Conservation (phyloP, 1,140 invertebrate species). For the Brachionus asplanchnoidis region DNA sequence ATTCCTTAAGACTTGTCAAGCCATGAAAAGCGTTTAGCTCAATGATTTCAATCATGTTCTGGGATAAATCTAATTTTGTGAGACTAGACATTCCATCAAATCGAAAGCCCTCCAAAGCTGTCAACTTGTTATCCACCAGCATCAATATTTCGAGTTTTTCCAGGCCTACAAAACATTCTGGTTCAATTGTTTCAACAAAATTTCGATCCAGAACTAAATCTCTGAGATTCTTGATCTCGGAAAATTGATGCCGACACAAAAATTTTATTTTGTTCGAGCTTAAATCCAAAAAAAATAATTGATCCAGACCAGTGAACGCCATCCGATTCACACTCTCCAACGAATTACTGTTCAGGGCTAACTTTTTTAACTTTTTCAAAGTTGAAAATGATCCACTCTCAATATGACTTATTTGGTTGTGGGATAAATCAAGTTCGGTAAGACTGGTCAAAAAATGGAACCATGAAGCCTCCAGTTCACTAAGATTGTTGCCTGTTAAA, state of each 20-base stretch:
- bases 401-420: conserved; percentile 23
- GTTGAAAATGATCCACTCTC: background rate
- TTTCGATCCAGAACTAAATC: conserved; percentile 1
- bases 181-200: background rate
- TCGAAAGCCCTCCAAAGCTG: background rate
- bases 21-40: background rate
- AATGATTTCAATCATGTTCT: background rate
- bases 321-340: background rate
- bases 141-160: background rate
- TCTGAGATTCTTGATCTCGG: background rate
- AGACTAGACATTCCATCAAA: background rate
- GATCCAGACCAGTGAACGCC: background rate
- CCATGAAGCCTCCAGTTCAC: background rate
- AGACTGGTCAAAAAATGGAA: background rate
- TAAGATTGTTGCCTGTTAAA: background rate
- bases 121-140: background rate
- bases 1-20: background rate
- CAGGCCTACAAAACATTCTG: background rate
- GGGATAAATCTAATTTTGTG: background rate
- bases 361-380: conserved; percentile 2
- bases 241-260: background rate
- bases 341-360: conserved; percentile 6
- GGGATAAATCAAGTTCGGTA: background rate
- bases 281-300: background rate
- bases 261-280: background rate